Percentiles rank a stretch among this genome's conserved stretches.
phyloP scores from a whole-genome alignment of 2,888 invertebrate genomes.

The Mactromeris polynyma region DNA sequence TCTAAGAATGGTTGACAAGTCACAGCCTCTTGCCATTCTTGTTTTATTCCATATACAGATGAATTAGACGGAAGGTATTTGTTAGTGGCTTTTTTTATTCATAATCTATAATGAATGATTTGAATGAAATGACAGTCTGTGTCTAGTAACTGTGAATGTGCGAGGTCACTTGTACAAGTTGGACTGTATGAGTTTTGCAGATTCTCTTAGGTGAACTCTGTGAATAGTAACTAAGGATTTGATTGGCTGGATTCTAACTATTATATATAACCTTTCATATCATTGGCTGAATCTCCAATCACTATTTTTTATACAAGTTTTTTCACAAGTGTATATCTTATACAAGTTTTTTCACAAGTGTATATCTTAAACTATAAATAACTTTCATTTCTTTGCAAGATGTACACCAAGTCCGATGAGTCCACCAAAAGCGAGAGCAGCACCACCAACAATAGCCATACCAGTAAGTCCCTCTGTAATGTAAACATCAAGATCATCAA shows the following conservation, averaged over 20 bases:
- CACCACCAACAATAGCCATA: constrained; percentile 95
- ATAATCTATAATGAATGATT: no score
- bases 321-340: not conserved
- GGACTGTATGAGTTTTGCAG: no score
- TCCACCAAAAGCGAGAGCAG: constrained; percentile 91
- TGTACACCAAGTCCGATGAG: constrained; percentile 94
- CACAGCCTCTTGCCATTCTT: no score
- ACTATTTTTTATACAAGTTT: no score
- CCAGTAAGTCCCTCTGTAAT: constrained; percentile 93
- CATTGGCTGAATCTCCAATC: not conserved
- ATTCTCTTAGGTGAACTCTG: not conserved
- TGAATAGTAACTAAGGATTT: not conserved
- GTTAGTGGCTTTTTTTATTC: no score
- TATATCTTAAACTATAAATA: not conserved
- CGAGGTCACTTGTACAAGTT: no score
- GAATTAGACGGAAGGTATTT: no score
- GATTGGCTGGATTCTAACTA: not conserved
- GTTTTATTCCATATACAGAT: no score
- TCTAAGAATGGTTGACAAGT: no score
- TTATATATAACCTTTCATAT: not conserved
- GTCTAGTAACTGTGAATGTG: no score
- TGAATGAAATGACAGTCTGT: no score
- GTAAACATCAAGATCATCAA: constrained; percentile 62
- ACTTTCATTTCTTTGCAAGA: constrained; percentile 87
- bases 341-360: not conserved